A percentile compares a stretch with the other conserved stretches of the same genome.
Evolutionary conservation across 2,888 invertebrate species (phyloP).

Genomic region (Harpagoxenus sublaevis): DNA sequence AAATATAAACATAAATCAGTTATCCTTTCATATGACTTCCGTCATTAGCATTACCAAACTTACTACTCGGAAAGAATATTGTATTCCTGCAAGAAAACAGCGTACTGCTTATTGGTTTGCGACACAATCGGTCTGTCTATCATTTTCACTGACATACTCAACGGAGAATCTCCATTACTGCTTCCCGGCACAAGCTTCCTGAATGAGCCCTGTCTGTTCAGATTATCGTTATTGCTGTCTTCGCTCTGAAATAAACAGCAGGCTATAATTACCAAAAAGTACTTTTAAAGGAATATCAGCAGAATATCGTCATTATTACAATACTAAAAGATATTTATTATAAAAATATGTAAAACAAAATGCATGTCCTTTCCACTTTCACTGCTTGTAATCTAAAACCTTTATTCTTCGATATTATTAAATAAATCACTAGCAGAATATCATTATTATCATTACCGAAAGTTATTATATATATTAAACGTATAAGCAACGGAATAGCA

Average conservation of each 20-base stretch:
- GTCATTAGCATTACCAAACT: conserved; percentile 84
- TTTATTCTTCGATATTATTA: not conserved
- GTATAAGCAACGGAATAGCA: not conserved
- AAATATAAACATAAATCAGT: conserved; percentile 74
- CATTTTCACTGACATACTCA: conserved; percentile 89
- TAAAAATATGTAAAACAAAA: not conserved
- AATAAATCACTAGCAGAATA: not conserved
- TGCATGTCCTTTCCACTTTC: not conserved
- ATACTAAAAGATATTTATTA: not conserved
- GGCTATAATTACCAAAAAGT: not conserved
- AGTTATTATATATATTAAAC: not conserved
- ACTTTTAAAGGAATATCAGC: not conserved
- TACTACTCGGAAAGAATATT: conserved; percentile 97
- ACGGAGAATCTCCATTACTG: conserved; percentile 87
- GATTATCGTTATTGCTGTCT: conserved; percentile 82
- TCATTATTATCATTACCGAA: not conserved
- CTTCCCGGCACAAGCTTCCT: conserved; percentile 88
- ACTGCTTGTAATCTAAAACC: not conserved
- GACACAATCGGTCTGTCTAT: conserved; percentile 87
- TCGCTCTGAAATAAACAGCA: conserved; percentile 75
- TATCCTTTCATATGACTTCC: not conserved
- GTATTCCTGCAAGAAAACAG: conserved; percentile 95
- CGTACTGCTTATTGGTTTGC: conserved; percentile 89
- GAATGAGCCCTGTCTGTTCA: conserved; percentile 88
- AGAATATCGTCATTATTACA: not conserved